phyloP scores from a whole-genome alignment of 2,113 vertebrate species.

The Nothobranchius kuhntae region DNA sequence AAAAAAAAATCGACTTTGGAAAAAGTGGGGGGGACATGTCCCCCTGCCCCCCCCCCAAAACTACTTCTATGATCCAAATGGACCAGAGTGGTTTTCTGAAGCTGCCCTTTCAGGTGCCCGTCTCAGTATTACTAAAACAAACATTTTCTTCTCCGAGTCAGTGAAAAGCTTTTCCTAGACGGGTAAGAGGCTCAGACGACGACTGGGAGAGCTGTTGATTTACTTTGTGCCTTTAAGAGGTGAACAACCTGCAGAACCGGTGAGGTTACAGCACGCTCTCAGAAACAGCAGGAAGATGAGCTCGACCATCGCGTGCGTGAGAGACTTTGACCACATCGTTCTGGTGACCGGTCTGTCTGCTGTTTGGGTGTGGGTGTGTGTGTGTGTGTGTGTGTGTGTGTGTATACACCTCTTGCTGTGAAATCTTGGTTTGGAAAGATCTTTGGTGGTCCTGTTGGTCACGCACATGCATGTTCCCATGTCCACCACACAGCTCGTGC shows the following conservation, averaged over 20 bases:
- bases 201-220: constrained; percentile 10
- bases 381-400: neutral
- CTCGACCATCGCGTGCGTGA: constrained; percentile 30
- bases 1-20: no score
- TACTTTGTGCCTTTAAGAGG: constrained; percentile 5
- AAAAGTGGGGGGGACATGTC: no score
- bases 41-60: no score
- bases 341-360: constrained; percentile 12
- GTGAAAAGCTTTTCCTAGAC: neutral
- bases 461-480: neutral
- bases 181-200: constrained; percentile 21
- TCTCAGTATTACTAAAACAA: constrained; percentile 30
- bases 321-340: neutral
- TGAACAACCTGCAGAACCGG: constrained; percentile 17
- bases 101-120: constrained; percentile 42
- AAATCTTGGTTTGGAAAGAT: constrained; percentile 3
- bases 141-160: constrained; percentile 27
- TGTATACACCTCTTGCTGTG: neutral
- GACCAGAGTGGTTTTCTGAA: constrained; percentile 21
- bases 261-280: constrained; percentile 27
- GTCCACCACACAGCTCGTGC: no score
- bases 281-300: constrained; percentile 1
- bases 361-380: neutral
- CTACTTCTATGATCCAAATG: no score
- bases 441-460: constrained; percentile 20